phyloP scores from a whole-genome alignment of 2,888 invertebrate genomes.

The Agonopterix subpropinquella region DNA sequence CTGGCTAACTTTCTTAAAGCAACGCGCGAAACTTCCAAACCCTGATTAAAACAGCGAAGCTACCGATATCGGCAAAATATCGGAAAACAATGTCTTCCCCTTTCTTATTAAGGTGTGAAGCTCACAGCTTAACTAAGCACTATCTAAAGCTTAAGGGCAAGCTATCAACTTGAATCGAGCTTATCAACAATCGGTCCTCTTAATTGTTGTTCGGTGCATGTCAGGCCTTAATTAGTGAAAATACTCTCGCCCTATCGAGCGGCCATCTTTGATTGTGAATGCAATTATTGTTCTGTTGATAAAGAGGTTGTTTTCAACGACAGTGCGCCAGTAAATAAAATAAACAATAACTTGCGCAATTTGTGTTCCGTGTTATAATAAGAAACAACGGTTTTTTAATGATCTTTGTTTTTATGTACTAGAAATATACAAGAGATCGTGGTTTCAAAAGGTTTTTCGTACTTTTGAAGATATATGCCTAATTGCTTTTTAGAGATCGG shows the following conservation, averaged over 20 bases:
- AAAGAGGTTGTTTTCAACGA: conserved; percentile 39
- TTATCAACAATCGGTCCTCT: conserved; percentile 67
- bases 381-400: no score
- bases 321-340: conserved; percentile 3
- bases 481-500: no score
- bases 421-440: no score
- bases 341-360: neutral
- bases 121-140: conserved; percentile 39
- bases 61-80: conserved; percentile 13
- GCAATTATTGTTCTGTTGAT: conserved; percentile 70
- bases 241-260: conserved; percentile 57
- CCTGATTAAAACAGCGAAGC: conserved; percentile 4
- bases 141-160: conserved; percentile 50
- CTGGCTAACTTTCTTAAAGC: no score
- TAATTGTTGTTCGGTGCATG: conserved; percentile 68
- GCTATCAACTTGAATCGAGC: conserved; percentile 51
- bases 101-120: conserved; percentile 61
- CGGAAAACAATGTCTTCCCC: conserved; percentile 21
- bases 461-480: no score
- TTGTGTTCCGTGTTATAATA: no score
- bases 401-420: no score
- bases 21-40: neutral
- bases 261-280: conserved; percentile 71
- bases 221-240: conserved; percentile 71
- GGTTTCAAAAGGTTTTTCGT: no score